These are phyloP conservation scores for Lampris incognitus DNA, from an alignment of 2,113 vertebrate species.

Conservation along the genomic window DNA sequence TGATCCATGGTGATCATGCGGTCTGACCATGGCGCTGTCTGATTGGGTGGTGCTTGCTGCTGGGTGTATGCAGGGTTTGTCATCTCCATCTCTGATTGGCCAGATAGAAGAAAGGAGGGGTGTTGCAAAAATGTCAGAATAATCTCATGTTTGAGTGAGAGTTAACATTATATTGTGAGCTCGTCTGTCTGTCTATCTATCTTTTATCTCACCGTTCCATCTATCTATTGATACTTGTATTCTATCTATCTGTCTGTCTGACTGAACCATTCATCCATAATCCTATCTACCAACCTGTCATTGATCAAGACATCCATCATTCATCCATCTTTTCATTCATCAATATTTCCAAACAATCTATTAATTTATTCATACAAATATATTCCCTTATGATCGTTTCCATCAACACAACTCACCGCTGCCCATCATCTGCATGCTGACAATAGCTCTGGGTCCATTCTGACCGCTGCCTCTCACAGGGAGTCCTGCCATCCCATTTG, in stretches of 20 bases:
- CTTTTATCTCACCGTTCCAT: too few species aligned
- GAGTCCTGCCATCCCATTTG: constrained; percentile 83
- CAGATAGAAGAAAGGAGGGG: constrained; percentile 55
- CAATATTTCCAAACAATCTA: constrained; percentile 11
- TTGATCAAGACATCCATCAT: too few species aligned
- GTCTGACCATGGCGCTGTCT: constrained; percentile 95
- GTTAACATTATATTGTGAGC: not conserved
- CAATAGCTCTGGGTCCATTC: constrained; percentile 87
- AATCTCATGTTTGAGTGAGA: too few species aligned
- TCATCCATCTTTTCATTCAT: accelerated
- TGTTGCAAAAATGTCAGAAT: not conserved
- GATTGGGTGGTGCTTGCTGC: constrained; percentile 93
- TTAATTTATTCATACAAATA: constrained; percentile 35
- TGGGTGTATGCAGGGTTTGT: constrained; percentile 88
- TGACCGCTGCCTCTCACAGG: constrained; percentile 85
- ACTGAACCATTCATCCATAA: too few species aligned
- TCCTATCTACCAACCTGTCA: not conserved
- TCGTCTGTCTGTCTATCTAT: not conserved
- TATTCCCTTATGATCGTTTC: too few species aligned
- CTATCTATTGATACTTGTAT: too few species aligned
- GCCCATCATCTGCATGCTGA: constrained; percentile 90
- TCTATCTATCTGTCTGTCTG: not conserved
- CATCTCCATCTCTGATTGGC: constrained; percentile 90
- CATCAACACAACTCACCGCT: constrained; percentile 82
- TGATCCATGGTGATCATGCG: constrained; percentile 94